These are phyloP conservation scores for Coelopa frigida DNA, from an alignment of 1,140 invertebrate species.

Conservation along the genomic window DNA sequence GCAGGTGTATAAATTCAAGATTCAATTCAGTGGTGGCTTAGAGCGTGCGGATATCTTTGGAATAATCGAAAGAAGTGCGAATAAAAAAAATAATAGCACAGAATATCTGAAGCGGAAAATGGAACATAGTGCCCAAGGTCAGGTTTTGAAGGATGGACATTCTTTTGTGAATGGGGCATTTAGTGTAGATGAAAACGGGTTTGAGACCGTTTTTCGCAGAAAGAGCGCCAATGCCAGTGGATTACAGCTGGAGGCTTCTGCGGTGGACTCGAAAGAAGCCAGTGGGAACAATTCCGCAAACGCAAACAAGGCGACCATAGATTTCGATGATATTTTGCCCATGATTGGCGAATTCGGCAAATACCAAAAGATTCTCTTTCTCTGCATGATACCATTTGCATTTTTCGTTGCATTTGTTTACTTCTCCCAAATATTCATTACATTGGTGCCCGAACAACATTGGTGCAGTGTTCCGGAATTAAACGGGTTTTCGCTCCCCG, in stretches of 20 bases:
- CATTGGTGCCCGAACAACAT: constrained; percentile 65
- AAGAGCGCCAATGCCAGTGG: constrained; percentile 33
- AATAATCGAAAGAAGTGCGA: too few relatives aligned
- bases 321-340: constrained; percentile 78
- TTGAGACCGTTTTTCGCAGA: constrained; percentile 22
- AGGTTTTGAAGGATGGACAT: background rate
- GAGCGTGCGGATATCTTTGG: too few relatives aligned
- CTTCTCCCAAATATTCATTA: constrained; percentile 81
- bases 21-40: too few relatives aligned
- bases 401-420: constrained; percentile 81
- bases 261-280: constrained; percentile 14
- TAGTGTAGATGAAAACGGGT: constrained; percentile 19
- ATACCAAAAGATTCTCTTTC: constrained; percentile 78
- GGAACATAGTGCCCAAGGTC: too few relatives aligned
- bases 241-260: constrained; percentile 24
- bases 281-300: constrained; percentile 7
- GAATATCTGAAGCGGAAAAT: too few relatives aligned
- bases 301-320: constrained; percentile 44
- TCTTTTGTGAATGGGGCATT: constrained; percentile 29
- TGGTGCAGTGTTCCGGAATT: constrained; percentile 71
- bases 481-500: constrained; percentile 53
- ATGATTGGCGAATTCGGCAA: constrained; percentile 80
- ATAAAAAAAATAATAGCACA: too few relatives aligned
- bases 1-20: too few relatives aligned
- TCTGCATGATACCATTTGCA: constrained; percentile 77